Conservation (phyloP, 1,140 invertebrate species). For the Samia ricini region DNA sequence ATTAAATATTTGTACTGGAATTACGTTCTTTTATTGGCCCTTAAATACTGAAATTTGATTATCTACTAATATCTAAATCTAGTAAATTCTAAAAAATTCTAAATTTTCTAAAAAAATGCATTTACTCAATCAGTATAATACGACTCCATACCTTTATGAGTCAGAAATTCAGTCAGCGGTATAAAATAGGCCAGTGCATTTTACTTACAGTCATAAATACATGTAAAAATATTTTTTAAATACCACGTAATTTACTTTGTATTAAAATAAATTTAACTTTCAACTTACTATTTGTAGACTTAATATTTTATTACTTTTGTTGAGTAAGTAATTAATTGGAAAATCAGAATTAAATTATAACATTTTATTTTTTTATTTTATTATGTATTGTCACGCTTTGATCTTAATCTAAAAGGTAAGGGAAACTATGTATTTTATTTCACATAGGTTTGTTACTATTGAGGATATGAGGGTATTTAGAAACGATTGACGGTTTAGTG, state of each 20-base stretch:
- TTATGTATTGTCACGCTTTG: conserved; percentile 1
- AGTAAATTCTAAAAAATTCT: too few species aligned
- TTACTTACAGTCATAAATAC: conserved; percentile 8
- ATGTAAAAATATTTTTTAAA: neutral
- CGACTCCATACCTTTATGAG: conserved; percentile 8
- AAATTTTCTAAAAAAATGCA: neutral
- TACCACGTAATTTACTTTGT: neutral
- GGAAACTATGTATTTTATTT: too few species aligned
- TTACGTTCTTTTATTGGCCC: too few species aligned
- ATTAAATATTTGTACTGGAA: too few species aligned
- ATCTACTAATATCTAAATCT: too few species aligned
- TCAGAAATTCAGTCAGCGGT: conserved; percentile 22
- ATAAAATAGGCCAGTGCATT: conserved; percentile 34
- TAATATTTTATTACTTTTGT: conserved; percentile 12
- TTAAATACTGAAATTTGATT: too few species aligned
- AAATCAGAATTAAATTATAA: too few species aligned
- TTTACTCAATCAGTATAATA: neutral
- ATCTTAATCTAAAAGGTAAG: too few species aligned
- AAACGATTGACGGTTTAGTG: too few species aligned
- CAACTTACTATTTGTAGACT: conserved; percentile 23
- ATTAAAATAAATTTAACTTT: conserved; percentile 19
- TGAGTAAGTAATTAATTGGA: too few species aligned
- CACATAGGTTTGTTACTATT: too few species aligned
- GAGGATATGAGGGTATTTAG: too few species aligned
- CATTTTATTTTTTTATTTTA: conserved; percentile 4